Base-by-base conservation (phyloP, 1,140 invertebrate species). In the Aleiodes sp. region DNA sequence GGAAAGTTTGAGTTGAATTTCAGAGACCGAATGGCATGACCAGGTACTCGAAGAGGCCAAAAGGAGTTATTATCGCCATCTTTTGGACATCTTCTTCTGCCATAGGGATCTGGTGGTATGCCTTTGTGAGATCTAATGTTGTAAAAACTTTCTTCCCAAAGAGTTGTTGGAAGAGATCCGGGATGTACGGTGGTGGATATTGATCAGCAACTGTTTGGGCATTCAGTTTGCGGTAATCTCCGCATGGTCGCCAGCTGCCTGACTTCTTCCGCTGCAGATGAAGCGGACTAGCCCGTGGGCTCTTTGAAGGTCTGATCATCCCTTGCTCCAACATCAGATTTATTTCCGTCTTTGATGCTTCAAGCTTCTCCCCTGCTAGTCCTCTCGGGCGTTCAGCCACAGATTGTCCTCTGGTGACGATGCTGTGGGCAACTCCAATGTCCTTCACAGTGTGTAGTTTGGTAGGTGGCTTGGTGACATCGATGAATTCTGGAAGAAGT, bases 81-180 rank as follows among this genome's bases (percentile, higher is more conserved):
- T 75, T 75, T n/a, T 9, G 46, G 2, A 78, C 61, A 21, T 78
- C 71, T 2, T 59, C 60, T 2, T 19, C 7, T 0, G 28, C 21
- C 0, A 78, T 67, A 0, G 70, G 75, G 1, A 79, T 72, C 33
- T 78, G 85, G 70, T 81, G 81, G 68, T 86, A 89, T 0, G 87
- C 87, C n/a, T 74, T 73, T 0, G 66, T 57, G 0, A 87, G 29
- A 74, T 89, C 87, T 2, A 89, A 26, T 0, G 73, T 73, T 1
- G 78, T 73, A 56, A 88, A 88, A 16, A 77, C 75, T 4, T 46
- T 72, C 1, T 74, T 61, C 0, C 78, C 80, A 0, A 41, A 37
- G 0, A 88, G 39, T 0, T 41, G 39, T 10, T 80, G 70, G 3
- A 87, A 64, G 4, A 76, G 73, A 33, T 78, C 72, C 0, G 71